A percentile compares a stretch with the other conserved stretches of the same genome.
These are phyloP conservation scores for Scaptomyza parva DNA, from an alignment of 2,888 invertebrate species.

Conservation along the genomic window DNA sequence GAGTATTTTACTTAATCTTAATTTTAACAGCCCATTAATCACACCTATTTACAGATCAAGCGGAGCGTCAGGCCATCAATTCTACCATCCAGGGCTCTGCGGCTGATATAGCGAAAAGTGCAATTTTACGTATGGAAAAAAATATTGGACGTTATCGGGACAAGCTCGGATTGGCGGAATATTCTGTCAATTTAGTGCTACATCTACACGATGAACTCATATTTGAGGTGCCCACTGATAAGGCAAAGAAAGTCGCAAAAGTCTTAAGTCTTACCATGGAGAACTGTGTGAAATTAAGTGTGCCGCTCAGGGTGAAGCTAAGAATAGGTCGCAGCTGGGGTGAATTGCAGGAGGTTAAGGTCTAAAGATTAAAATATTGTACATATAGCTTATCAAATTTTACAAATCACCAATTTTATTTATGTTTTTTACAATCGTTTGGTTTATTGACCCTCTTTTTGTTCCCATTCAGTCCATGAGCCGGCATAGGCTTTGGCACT, in stretches of 20 bases:
- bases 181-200: constrained; percentile 89
- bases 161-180: constrained; percentile 77
- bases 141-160: constrained; percentile 85
- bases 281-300: constrained; percentile 88
- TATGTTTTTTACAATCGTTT: constrained; percentile 14
- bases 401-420: constrained; percentile 25
- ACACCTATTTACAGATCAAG: constrained; percentile 87
- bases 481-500: constrained; percentile 84
- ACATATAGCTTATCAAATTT: constrained; percentile 25
- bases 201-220: constrained; percentile 98
- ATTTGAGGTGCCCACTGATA: constrained; percentile 91
- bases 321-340: constrained; percentile 94
- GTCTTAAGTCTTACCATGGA: constrained; percentile 93
- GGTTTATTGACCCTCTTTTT: constrained; percentile 70
- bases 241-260: constrained; percentile 86
- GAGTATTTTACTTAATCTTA: constrained; percentile 58
- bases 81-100: constrained; percentile 98
- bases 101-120: constrained; percentile 96
- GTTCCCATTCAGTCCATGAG: constrained; percentile 84
- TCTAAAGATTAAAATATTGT: constrained; percentile 55
- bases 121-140: constrained; percentile 92
- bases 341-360: constrained; percentile 74
- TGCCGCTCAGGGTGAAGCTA: constrained; percentile 95
- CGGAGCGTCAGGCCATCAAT: constrained; percentile 98
- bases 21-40: background rate